phyloP scores from a whole-genome alignment of 2,113 vertebrate species.

The Oncorhynchus tshawytscha region DNA sequence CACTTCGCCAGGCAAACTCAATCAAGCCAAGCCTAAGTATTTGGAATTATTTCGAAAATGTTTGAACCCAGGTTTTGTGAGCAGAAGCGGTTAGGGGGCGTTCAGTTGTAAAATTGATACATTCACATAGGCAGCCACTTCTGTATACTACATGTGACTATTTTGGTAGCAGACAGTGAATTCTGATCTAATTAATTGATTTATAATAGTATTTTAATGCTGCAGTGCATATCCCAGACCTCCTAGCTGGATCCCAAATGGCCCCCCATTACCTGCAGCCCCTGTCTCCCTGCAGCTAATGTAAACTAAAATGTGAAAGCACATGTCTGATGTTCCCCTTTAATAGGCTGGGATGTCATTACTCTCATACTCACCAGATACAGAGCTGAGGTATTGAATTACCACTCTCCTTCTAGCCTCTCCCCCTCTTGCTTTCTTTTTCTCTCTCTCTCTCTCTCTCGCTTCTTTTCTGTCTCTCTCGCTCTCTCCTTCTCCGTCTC shows the following conservation, averaged over 20 bases:
- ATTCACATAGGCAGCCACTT: neutral
- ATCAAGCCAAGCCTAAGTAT: no score
- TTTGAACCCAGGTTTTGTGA: no score
- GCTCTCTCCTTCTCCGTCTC: neutral
- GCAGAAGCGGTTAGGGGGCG: no score
- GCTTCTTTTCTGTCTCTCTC: conserved; percentile 3
- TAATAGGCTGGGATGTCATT: conserved; percentile 51
- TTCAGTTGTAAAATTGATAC: no score
- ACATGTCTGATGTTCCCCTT: conserved; percentile 35
- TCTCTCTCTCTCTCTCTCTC: neutral
- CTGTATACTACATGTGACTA: neutral
- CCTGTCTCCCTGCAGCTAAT: conserved; percentile 25
- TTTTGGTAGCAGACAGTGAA: conserved; percentile 2
- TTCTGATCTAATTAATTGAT: conserved; percentile 9
- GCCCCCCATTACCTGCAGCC: conserved; percentile 12
- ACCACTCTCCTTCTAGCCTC: conserved; percentile 6
- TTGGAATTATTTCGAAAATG: no score
- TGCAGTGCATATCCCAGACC: conserved; percentile 13
- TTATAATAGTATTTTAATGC: neutral
- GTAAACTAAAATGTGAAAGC: conserved; percentile 35
- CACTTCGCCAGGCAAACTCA: no score
- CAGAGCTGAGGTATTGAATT: conserved; percentile 55
- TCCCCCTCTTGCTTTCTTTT: no score
- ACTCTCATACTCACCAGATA: conserved; percentile 48
- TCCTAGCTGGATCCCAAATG: no score